Evolutionary conservation across 2,888 invertebrate species (phyloP).

Genomic region (Melieria picta): DNA sequence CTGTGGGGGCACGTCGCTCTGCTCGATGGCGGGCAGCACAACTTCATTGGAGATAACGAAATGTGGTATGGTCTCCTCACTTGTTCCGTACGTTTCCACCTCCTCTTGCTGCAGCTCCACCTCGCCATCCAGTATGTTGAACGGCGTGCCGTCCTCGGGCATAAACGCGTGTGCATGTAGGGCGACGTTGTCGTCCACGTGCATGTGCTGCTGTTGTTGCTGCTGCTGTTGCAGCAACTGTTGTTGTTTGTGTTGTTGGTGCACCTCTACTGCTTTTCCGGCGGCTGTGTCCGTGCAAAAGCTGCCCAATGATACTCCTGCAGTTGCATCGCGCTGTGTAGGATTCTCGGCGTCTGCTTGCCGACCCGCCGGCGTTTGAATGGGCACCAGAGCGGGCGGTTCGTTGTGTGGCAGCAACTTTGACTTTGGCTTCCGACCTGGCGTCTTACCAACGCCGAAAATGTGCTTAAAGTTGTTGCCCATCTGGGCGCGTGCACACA

Average conservation of each 20-base stretch:
- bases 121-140: conserved; percentile 43
- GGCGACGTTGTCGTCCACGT: conserved; percentile 15
- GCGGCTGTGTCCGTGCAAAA: too few species aligned
- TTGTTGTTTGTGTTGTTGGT: conserved; percentile 15
- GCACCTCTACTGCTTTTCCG: neutral
- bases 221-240: conserved; percentile 13
- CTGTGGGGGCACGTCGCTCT: conserved; percentile 41
- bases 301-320: neutral
- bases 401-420: conserved; percentile 41
- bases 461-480: conserved; percentile 58
- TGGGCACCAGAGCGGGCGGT: conserved; percentile 55
- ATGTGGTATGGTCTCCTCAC: conserved; percentile 41
- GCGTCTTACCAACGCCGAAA: conserved; percentile 48
- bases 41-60: conserved; percentile 43
- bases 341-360: conserved; percentile 6
- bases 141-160: conserved; percentile 40
- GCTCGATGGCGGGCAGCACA: conserved; percentile 30
- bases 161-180: conserved; percentile 38
- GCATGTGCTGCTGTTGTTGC: conserved; percentile 15
- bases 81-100: conserved; percentile 39
- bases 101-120: conserved; percentile 47
- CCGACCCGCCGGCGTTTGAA: conserved; percentile 38
- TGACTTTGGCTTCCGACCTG: conserved; percentile 59
- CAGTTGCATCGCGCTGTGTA: conserved; percentile 13
- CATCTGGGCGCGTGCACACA: conserved; percentile 63